Base-by-base conservation (phyloP, 2,888 invertebrate species). In the Dugesia japonica region DNA sequence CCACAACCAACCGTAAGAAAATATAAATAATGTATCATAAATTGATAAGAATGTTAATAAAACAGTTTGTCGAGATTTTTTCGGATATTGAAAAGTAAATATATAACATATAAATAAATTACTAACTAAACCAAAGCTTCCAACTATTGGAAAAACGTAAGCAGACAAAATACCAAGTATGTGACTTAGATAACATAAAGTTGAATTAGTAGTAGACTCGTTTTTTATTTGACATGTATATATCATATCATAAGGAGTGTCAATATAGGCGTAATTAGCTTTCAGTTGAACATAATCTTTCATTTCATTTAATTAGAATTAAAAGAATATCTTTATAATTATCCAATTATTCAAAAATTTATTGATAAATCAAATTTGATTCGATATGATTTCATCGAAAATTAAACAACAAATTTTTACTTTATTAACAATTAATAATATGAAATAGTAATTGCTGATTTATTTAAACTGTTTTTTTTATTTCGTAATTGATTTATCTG, bases 161-260 rank as follows among this genome's bases (percentile, higher is more conserved):
- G 56, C 56, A 1, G 56, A 56, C 23, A 56, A n/a, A 56, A 56
- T 23, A 9, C 56, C 56, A 4, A 56, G 17, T 4, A 56, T 56
- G 56, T 56, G 56, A 56, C 23, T 56, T 56, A 56, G 17, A 56
- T 9, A 9, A 56, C 56, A 56, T 23, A 56, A 7, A 20, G 56
- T 23, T 20, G 56, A 56, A 56, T 13, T 20, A 56, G n/a, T 7
- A 56, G 4, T 23, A 1, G n/a, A n/a, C 9, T n/a, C 23, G 7
- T 4, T 13, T 9, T 56, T 56, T 20, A n/a, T 7, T 4, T 56
- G 56, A n/a, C 56, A 56, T 4, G n/a, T 9, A 56, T 56, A 56
- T 56, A 56, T 56, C 56, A 56, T 56, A n/a, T 56, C 56, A 56
- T 56, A 56, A 23, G 56, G 56, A n/a, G 56, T 56, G n/a, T 56